Base-by-base conservation (phyloP, 2,888 invertebrate species). In the Dione vanillae region DNA sequence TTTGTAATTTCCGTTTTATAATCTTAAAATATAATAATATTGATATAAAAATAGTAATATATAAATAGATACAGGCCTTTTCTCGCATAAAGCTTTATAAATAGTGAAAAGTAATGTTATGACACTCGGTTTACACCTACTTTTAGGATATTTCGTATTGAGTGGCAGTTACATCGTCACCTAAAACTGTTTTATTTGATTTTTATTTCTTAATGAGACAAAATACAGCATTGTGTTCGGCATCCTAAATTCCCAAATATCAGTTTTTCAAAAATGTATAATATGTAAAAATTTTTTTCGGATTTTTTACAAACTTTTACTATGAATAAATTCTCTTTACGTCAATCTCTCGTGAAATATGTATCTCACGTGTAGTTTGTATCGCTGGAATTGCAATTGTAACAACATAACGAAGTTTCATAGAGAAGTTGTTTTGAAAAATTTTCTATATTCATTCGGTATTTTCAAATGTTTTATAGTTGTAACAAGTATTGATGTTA, bases 1-100 rank as follows among this genome's bases (percentile, higher is more conserved):
- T 59, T 59, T 27, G 43, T 59, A 59, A 59, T 59, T 59, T 59
- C 59, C 59, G 41, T 59, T 59, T n/a, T 27, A 43, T 27, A 14
- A 27, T 54, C 54, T 54, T 35, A 9, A n/a, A 35, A 37, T 3
- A 27, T 27, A 27, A 27, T 27, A 27, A 27, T 10, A 19, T 49
- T 49, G 10, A 11, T 19, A 19, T 49, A 5, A 19, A 16, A 11
- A 49, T 45, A 45, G 7, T 14, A 1, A 14, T 14, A 10, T 7
- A 40, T 40, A 40, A 40, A 14, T 43, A 43, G 14, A 12, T 43
- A 14, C 14, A n/a, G 0, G n/a, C 43, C 14, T 5, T 45, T n/a
- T n/a, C 3, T 7, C 14, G n/a, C 45, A n/a, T 14, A 27, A 3
- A 27, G 27, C 27, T 3, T 14, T 14, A 14, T 45, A 14, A 1